Conservation (phyloP, 1,140 invertebrate genomes). For the Lamellibrachia luymesi region DNA sequence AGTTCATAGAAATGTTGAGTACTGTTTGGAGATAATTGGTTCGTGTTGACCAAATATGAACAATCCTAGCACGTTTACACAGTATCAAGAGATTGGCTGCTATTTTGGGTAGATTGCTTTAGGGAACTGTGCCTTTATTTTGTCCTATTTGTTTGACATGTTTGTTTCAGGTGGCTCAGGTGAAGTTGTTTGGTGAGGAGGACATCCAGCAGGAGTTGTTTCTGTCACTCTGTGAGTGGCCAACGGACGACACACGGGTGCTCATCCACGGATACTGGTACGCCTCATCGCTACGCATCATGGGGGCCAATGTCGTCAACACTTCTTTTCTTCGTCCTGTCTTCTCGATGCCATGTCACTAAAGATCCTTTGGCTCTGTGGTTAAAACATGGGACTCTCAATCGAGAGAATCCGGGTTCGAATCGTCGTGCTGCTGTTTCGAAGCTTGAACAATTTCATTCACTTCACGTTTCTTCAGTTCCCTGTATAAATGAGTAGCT, state of each 20-base stretch:
- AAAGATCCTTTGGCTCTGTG: no score
- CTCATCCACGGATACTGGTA: slow-evolving; percentile 70
- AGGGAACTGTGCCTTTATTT: slow-evolving; percentile 2
- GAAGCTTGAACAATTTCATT: no score
- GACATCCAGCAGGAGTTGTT: slow-evolving; percentile 65
- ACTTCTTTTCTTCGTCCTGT: no score
- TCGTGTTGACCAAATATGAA: background rate
- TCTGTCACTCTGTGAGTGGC: slow-evolving; percentile 72
- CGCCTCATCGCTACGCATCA: slow-evolving; percentile 25
- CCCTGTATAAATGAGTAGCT: no score
- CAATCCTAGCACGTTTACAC: background rate
- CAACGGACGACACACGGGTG: slow-evolving; percentile 65
- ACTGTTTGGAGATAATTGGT: no score
- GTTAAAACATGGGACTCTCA: no score
- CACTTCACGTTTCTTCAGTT: no score
- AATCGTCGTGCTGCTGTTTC: no score
- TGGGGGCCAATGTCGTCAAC: no score
- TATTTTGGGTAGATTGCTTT: background rate
- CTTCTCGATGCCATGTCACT: no score
- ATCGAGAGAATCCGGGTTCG: no score
- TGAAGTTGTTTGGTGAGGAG: slow-evolving; percentile 69
- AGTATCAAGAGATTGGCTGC: background rate
- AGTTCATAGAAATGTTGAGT: background rate
- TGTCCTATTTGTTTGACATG: background rate
- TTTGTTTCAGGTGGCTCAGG: slow-evolving; percentile 59